Conservation (phyloP, 1,140 invertebrate species). For the Drosophila serrata region DNA sequence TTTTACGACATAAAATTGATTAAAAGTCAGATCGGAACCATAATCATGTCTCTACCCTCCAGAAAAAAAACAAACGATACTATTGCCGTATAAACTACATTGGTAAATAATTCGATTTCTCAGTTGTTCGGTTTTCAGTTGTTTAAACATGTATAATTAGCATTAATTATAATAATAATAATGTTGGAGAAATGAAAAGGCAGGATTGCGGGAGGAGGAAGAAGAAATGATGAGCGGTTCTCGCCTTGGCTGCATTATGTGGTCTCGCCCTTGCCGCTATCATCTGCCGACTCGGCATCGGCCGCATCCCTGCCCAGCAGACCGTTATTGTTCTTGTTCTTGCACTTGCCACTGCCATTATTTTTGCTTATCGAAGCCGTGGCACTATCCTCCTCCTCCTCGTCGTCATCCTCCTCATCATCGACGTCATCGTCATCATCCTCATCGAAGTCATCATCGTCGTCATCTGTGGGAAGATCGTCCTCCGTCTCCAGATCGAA, state of each 20-base stretch:
- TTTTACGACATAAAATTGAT: slow-evolving; percentile 14
- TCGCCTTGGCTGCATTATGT: slow-evolving; percentile 66
- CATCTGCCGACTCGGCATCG: slow-evolving; percentile 77
- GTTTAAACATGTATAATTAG: slow-evolving; percentile 54
- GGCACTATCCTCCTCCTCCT: slow-evolving; percentile 31
- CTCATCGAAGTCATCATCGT: slow-evolving; percentile 86
- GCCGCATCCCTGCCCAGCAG: slow-evolving; percentile 39
- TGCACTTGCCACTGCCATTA: slow-evolving; percentile 62
- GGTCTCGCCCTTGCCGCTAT: slow-evolving; percentile 84
- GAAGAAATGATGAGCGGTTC: slow-evolving; percentile 26
- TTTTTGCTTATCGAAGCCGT: slow-evolving; percentile 57
- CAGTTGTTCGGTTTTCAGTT: slow-evolving; percentile 37
- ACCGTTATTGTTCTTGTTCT: slow-evolving; percentile 69
- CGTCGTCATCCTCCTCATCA: slow-evolving; percentile 87
- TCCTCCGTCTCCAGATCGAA: slow-evolving; percentile 92
- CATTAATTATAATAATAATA: slow-evolving; percentile 62
- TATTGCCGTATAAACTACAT: slow-evolving; percentile 20
- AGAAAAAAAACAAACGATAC: slow-evolving; percentile 12
- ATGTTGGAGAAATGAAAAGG: slow-evolving; percentile 57
- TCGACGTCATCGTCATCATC: slow-evolving; percentile 81
- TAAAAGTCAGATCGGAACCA: slow-evolving; percentile 9
- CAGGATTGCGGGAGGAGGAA: slow-evolving; percentile 37
- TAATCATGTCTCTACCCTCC: slow-evolving; percentile 10
- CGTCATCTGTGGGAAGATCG: slow-evolving; percentile 91
- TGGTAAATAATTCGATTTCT: slow-evolving; percentile 40